Evolutionary conservation across 2,888 invertebrate species (phyloP).

Genomic region (Anaspis maculata): DNA sequence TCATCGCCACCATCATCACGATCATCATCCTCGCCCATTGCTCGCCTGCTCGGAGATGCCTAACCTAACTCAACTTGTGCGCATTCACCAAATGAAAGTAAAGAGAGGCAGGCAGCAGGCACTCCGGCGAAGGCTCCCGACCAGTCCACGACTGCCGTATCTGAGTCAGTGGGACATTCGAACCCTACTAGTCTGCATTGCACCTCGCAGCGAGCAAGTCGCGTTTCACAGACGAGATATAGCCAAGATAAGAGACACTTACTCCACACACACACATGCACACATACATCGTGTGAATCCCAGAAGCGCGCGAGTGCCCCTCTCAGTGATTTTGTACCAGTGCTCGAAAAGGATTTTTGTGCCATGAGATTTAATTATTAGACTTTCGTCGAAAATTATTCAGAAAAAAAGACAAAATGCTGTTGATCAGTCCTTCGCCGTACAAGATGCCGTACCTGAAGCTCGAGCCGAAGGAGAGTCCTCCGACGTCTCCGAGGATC

Average conservation of each 20-base stretch:
- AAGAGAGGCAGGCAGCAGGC: conserved; percentile 47
- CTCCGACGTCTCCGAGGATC: conserved; percentile 6
- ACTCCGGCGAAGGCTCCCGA: conserved; percentile 40
- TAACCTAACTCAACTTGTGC: conserved; percentile 37
- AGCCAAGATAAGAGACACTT: no score
- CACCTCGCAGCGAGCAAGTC: conserved; percentile 14
- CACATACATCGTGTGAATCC: no score
- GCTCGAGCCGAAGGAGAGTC: conserved; percentile 22
- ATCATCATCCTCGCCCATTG: no score
- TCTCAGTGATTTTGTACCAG: conserved; percentile 3
- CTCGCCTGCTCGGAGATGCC: no score
- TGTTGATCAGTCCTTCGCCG: conserved; percentile 21
- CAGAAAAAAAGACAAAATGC: conserved; percentile 13
- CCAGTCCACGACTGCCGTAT: conserved; percentile 51
- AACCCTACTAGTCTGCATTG: conserved; percentile 25
- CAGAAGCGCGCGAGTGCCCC: conserved; percentile 11
- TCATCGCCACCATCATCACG: conserved; percentile 22
- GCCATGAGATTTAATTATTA: not conserved
- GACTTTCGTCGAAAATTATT: conserved; percentile 1
- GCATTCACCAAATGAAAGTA: conserved; percentile 30
- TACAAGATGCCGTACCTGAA: conserved; percentile 25
- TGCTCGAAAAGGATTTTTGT: not conserved
- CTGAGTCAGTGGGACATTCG: conserved; percentile 55
- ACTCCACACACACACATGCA: no score
- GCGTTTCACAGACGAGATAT: conserved; percentile 11